Evolutionary conservation across 1,140 invertebrate species (phyloP), one percentile per base, ranked within the genome.

Genomic region (Bombus picipes): DNA sequence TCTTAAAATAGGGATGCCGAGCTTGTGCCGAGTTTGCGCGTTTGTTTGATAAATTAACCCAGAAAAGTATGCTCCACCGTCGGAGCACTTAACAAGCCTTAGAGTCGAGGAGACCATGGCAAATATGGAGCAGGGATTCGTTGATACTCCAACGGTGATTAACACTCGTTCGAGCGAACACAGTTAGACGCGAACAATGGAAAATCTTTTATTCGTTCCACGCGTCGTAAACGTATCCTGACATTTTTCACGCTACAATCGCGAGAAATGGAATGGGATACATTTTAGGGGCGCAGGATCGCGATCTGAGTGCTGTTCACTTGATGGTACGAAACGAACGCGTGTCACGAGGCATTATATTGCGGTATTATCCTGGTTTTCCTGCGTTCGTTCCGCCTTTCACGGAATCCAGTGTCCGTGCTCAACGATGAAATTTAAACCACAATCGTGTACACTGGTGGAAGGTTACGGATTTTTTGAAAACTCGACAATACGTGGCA

Each of bases 401-500:
- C 87, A 81, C 65, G 77, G 71, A 77, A 81, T 88, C 68, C 76
- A 59, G 53, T 75, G 71, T 39, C 66, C 78, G 81, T 76, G 89
- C 82, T 75, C 72, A 89, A 4, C 87, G 88, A 85, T 90, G 94
- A 94, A 94, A 95, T 88, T 92, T 92, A 94, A 94, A 94, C 93
- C 93, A 88, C 91, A 93, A 94, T 94, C 92, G 89, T 65, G 81
- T 75, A 73, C 77, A 34, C 65, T 74, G 72, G n/a, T 87, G 85
- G 78, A 87, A 91, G 90, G 91, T 94, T 94, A 94, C 91, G 91
- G 86, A 93, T 93, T 94, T 95, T 91, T 93, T 92, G 88, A 95
- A 94, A 94, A 94, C 80, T 81, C 75, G 81, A 93, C 91, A 92
- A 91, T 91, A 85, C 79, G 9, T 10, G 66, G 62, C 80, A 57